Evolutionary conservation across 2,888 invertebrate genomes (phyloP).

Genomic region (Andrena praecox): DNA sequence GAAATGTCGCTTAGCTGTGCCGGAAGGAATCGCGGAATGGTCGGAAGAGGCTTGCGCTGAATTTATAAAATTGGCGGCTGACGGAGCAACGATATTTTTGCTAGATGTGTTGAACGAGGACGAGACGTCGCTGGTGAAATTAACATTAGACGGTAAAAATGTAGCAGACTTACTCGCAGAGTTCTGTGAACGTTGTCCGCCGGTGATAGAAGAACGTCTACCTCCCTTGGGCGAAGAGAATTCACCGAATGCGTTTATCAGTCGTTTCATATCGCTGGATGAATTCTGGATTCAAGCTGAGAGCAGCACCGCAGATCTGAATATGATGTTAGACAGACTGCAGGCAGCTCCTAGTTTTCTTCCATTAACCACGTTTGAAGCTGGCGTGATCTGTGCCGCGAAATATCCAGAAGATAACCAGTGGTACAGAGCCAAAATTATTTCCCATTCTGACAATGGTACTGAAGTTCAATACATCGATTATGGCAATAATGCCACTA

Average conservation of each 20-base stretch:
- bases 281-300: slow-evolving; percentile 83
- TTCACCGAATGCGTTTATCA: slow-evolving; percentile 72
- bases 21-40: slow-evolving; percentile 85
- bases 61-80: slow-evolving; percentile 82
- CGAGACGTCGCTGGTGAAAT: slow-evolving; percentile 89
- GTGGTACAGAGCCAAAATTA: slow-evolving; percentile 90
- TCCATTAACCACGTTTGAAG: slow-evolving; percentile 85
- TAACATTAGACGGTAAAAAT: slow-evolving; percentile 88
- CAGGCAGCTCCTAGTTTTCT: slow-evolving; percentile 87
- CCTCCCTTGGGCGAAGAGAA: slow-evolving; percentile 81
- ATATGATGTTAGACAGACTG: slow-evolving; percentile 88
- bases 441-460: slow-evolving; percentile 86
- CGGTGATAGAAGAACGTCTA: slow-evolving; percentile 72
- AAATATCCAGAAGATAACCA: slow-evolving; percentile 88
- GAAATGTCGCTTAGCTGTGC: slow-evolving; percentile 87
- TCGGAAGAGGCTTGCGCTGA: slow-evolving; percentile 80
- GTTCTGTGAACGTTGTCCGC: slow-evolving; percentile 55
- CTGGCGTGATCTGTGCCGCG: slow-evolving; percentile 88
- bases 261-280: slow-evolving; percentile 74
- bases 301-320: slow-evolving; percentile 86
- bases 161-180: slow-evolving; percentile 87
- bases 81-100: slow-evolving; percentile 86
- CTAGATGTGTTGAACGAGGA: slow-evolving; percentile 86
- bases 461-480: slow-evolving; percentile 89
- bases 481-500: slow-evolving; percentile 88